Evolutionary conservation across 2,888 invertebrate genomes (phyloP).

Genomic region (Caradrina kadenii): DNA sequence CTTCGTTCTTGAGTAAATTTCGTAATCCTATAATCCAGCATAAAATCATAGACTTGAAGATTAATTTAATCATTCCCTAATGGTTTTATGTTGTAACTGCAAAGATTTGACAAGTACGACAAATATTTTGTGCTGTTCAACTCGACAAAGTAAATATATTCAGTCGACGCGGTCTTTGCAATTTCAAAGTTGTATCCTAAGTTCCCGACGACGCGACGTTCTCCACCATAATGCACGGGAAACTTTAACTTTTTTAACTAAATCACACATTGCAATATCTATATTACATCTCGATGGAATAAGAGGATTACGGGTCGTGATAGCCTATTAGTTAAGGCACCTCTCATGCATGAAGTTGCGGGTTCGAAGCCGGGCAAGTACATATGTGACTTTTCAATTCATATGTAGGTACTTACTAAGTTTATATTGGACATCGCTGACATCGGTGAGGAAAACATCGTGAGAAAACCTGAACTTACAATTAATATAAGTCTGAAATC

Average conservation of each 20-base stretch:
- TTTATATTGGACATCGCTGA: too few relatives aligned
- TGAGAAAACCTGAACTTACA: too few relatives aligned
- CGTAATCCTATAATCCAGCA: slow-evolving; percentile 35
- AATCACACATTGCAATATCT: slow-evolving; percentile 40
- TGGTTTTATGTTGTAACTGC: slow-evolving; percentile 31
- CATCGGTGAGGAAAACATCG: too few relatives aligned
- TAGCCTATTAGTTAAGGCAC: too few relatives aligned
- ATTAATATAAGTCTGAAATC: too few relatives aligned
- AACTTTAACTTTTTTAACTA: slow-evolving; percentile 35
- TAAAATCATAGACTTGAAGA: slow-evolving; percentile 37
- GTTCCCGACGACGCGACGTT: not conserved
- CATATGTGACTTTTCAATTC: too few relatives aligned
- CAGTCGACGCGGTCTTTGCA: slow-evolving; percentile 12
- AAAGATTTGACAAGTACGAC: slow-evolving; percentile 40
- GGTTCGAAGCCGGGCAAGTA: too few relatives aligned
- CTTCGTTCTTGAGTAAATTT: slow-evolving; percentile 15
- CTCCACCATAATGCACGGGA: slow-evolving; percentile 14
- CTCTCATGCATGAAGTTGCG: too few relatives aligned
- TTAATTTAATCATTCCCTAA: slow-evolving; percentile 34
- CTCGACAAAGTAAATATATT: slow-evolving; percentile 45
- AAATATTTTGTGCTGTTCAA: slow-evolving; percentile 42
- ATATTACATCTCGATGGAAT: slow-evolving; percentile 37
- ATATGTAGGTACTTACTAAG: too few relatives aligned
- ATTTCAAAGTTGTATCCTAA: slow-evolving; percentile 36
- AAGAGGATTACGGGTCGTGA: too few relatives aligned